phyloP scores from a whole-genome alignment of 2,797 vertebrate genomes.

The Ambastaia sidthimunki region DNA sequence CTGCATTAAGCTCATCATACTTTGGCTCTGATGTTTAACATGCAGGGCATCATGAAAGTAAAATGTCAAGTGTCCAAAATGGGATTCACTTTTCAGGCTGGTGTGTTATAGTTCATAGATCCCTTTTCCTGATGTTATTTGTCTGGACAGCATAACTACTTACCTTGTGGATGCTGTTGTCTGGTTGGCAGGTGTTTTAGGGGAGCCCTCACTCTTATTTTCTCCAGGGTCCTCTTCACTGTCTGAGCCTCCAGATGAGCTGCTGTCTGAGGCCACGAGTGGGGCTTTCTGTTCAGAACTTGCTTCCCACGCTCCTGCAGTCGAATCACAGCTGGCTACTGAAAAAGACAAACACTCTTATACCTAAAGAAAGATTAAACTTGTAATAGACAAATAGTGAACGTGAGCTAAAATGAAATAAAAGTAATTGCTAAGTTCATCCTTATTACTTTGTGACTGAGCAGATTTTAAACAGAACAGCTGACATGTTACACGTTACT shows the following conservation, averaged over 20 bases:
- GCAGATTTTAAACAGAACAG: no score
- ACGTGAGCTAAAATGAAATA: no score
- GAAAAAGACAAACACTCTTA: not conserved
- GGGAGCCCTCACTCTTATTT: constrained; percentile 62
- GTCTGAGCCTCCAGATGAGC: constrained; percentile 85
- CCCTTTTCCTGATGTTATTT: no score
- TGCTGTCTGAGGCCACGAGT: constrained; percentile 83
- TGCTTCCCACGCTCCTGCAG: constrained; percentile 74
- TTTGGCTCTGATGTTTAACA: no score
- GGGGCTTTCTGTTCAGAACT: constrained; percentile 78
- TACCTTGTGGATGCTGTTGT: constrained; percentile 74
- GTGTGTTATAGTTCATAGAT: not conserved
- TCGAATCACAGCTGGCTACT: constrained; percentile 65
- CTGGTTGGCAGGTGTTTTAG: constrained; percentile 65
- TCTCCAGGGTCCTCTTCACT: constrained; percentile 80
- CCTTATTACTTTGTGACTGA: no score
- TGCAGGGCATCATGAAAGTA: not conserved
- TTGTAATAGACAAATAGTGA: no score
- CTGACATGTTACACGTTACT: no score
- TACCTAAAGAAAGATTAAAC: not conserved
- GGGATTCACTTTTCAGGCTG: not conserved
- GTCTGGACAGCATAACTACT: not conserved
- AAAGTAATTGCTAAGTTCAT: no score
- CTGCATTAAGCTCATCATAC: no score
- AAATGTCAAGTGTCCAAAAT: not conserved